Conservation (phyloP, 2,888 invertebrate species). For the Drosophila vallismaia region DNA sequence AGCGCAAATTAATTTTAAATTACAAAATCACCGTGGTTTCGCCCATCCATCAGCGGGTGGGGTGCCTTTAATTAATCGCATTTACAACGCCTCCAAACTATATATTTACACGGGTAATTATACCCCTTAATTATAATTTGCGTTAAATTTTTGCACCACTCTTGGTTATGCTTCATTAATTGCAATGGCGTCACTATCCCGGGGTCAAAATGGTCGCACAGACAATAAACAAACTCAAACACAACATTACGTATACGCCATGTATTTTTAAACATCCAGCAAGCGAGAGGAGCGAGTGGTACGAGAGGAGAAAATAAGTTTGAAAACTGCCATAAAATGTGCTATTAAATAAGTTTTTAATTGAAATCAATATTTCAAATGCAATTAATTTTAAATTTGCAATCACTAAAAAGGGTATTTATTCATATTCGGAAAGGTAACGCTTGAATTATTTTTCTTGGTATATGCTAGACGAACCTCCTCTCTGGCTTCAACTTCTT, state of each 20-base stretch:
- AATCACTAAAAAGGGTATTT: background rate
- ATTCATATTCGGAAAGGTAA: background rate
- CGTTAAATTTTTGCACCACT: constrained; percentile 26
- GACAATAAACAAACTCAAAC: constrained; percentile 24
- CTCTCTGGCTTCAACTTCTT: background rate
- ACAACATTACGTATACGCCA: constrained; percentile 31
- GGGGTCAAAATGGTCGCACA: constrained; percentile 22
- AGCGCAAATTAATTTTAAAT: constrained; percentile 49
- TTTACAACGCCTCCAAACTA: constrained; percentile 6
- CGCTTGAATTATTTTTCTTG: background rate
- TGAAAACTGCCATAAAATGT: background rate
- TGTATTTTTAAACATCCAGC: constrained; percentile 20
- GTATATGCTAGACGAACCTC: background rate
- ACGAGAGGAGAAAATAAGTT: background rate
- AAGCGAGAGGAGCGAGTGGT: background rate
- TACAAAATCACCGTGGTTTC: constrained; percentile 20
- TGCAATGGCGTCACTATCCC: constrained; percentile 3
- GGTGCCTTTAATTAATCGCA: constrained; percentile 48
- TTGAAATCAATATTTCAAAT: constrained; percentile 4
- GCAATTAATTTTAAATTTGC: background rate
- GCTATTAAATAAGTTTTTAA: constrained; percentile 5
- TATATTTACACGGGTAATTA: constrained; percentile 1
- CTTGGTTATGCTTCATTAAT: constrained; percentile 14
- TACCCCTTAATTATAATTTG: constrained; percentile 41
- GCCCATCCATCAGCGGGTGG: constrained; percentile 21